Evolutionary conservation across 2,888 invertebrate species (phyloP), one percentile per base, ranked within the genome.

Genomic region (Hydriomena furcata): DNA sequence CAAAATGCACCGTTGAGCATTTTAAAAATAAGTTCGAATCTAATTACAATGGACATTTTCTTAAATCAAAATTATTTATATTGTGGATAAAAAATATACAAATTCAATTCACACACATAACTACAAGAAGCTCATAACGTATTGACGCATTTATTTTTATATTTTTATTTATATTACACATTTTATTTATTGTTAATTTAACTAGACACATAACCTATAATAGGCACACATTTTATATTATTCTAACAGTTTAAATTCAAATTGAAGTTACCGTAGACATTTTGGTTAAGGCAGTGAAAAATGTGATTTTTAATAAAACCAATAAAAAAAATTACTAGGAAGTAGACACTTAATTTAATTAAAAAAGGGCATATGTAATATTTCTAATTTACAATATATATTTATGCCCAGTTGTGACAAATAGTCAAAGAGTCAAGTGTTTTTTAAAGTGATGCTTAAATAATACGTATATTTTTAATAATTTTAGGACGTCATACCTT

Each of bases 171-270:
- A 73, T 62, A 68, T 71, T 74, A 73, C 73, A 78, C 70, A 64
- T 57, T 61, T 78, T 79, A 58, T 55, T 67, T 71, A 55, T 52
- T 58, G 70, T 79, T 80, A 78, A 79, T 57, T 73, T 79, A 77
- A 69, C 78, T 82, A 84, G 64, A 82, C 71, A 82, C 75, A 63
- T 77, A 80, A 79, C 67, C 76, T 82, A 83, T 75, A 65, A 72
- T 83, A 87, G 86, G 86, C 86, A 87, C 85, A 84, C 77, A 84
- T 81, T 82, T n/a, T 79, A 82, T 74, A 55, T 53, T 48, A 52
- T 43, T 41, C 45, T 54, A 55, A 45, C 46, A 38, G 32, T 40
- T 34, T 53, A 56, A 48, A 53, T 48, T 52, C 49, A 47, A 42
- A 31, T 54, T 48, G 34, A 50, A 46, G 35, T 27, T 51, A 32